phyloP scores from a whole-genome alignment of 2,113 vertebrate genomes.

The Corythornis madagascariensis region DNA sequence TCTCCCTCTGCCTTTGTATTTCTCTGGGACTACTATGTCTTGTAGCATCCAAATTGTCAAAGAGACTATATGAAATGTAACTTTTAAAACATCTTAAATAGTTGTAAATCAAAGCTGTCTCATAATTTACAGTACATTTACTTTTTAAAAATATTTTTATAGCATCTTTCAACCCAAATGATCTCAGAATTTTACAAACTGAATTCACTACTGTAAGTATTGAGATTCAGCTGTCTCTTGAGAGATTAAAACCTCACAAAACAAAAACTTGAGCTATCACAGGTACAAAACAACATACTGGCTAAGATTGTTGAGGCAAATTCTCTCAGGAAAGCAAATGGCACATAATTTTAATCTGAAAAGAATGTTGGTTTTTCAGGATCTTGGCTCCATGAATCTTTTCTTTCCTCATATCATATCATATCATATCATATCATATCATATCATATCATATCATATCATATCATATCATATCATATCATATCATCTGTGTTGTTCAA shows the following conservation, averaged over 20 bases:
- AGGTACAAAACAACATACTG: background rate
- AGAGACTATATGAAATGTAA: background rate
- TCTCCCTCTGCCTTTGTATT: background rate
- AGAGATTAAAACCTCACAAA: background rate
- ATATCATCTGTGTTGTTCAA: background rate
- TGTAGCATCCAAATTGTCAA: background rate
- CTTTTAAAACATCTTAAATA: background rate
- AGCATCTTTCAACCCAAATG: background rate
- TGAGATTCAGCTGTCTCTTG: background rate
- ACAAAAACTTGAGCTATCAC: background rate
- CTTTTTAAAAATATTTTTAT: background rate
- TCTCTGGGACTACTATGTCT: background rate
- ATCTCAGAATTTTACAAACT: background rate
- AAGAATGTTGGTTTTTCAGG: background rate
- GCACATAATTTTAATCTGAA: background rate
- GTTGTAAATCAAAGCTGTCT: background rate
- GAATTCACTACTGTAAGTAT: background rate
- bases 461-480: no score
- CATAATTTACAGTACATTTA: background rate
- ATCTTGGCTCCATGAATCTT: background rate
- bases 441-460: background rate
- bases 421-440: background rate
- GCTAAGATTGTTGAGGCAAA: background rate
- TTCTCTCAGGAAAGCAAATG: background rate
- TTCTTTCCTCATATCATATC: background rate